phyloP scores from a whole-genome alignment of 1,140 invertebrate species.

The Papilio polyxenes region DNA sequence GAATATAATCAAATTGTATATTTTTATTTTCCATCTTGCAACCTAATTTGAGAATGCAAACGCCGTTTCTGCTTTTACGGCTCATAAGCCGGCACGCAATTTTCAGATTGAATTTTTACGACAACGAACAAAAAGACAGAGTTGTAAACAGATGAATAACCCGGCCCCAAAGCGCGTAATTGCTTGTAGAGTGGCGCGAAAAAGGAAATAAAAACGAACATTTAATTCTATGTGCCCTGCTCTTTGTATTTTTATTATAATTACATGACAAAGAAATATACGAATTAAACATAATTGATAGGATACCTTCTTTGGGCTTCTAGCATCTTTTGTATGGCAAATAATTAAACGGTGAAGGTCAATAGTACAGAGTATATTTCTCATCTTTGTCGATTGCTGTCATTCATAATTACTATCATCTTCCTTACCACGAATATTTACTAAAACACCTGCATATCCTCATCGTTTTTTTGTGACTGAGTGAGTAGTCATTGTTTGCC shows the following conservation, averaged over 20 bases:
- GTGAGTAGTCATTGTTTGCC: no score
- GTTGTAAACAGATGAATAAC: slow-evolving; percentile 35
- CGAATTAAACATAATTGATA: background rate
- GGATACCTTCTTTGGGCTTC: background rate
- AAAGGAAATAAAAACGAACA: slow-evolving; percentile 12
- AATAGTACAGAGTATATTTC: background rate
- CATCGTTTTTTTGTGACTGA: no score
- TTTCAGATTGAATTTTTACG: slow-evolving; percentile 37
- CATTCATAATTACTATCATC: no score
- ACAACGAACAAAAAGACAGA: slow-evolving; percentile 35
- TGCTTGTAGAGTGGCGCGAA: slow-evolving; percentile 21
- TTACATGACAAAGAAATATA: background rate
- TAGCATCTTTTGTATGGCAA: background rate
- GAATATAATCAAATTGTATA: background rate
- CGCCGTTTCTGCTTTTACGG: slow-evolving; percentile 32
- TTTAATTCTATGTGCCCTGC: background rate
- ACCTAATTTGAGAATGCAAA: slow-evolving; percentile 28
- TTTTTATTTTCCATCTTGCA: slow-evolving; percentile 27
- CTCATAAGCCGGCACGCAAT: slow-evolving; percentile 35
- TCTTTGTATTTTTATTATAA: slow-evolving; percentile 20
- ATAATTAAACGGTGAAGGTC: background rate
- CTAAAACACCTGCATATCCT: no score
- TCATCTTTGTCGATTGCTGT: background rate
- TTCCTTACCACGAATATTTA: no score
- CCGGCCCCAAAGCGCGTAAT: slow-evolving; percentile 25